phyloP scores from a whole-genome alignment of 2,888 invertebrate species.

The Pyrochroa serraticornis region DNA sequence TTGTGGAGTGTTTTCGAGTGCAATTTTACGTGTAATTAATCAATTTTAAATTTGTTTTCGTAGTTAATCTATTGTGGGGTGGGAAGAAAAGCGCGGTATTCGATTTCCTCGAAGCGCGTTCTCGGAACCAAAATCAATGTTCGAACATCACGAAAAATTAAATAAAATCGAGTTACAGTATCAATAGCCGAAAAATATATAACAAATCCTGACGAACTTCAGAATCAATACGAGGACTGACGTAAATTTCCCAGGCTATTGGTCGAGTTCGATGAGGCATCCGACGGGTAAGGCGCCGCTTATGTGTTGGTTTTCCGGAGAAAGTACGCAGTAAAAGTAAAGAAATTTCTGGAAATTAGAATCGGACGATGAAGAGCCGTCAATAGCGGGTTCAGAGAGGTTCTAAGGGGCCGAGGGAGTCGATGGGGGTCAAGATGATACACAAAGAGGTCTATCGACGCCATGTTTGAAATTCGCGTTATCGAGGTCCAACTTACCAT shows the following conservation, averaged over 20 bases:
- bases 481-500: constrained; percentile 65
- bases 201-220: constrained; percentile 20
- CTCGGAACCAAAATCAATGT: no score
- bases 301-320: constrained; percentile 7
- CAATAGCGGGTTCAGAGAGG: not conserved
- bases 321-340: constrained; percentile 14
- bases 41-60: constrained; percentile 1
- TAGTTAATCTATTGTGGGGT: not conserved
- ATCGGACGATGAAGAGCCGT: not conserved
- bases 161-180: not conserved
- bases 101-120: no score
- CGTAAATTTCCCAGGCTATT: constrained; percentile 41
- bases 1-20: not conserved
- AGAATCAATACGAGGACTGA: constrained; percentile 44
- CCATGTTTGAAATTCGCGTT: constrained; percentile 60
- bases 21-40: not conserved
- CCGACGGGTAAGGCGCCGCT: constrained; percentile 17
- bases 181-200: no score
- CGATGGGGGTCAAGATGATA: constrained; percentile 6
- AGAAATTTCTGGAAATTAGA: constrained; percentile 1
- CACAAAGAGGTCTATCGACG: constrained; percentile 38
- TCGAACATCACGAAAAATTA: constrained; percentile 6
- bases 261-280: constrained; percentile 29
- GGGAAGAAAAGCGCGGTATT: no score
- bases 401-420: not conserved